Base-by-base conservation (phyloP, 2,888 invertebrate species). In the Trachelus stipa region DNA sequence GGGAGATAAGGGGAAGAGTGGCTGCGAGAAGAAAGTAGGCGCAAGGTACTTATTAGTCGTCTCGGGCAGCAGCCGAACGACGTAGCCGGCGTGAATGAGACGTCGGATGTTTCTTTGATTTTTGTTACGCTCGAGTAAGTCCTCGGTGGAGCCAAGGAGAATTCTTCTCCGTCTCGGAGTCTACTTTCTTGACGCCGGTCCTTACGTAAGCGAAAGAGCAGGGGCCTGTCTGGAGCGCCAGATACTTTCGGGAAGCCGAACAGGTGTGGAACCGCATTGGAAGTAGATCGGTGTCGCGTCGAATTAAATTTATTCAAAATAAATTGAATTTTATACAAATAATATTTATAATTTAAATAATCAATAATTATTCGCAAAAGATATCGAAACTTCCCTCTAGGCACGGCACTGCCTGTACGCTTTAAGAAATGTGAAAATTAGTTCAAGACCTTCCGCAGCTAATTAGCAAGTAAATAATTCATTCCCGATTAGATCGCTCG, bases 401-500 rank as follows among this genome's bases (percentile, higher is more conserved):
- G 40, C 40, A 40, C 40, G 12, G 3, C 12, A 37, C 37, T 40
- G 40, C 1, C 40, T 2, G 4, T 40, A 40, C 35, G 12, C 40
- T 40, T 6, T 15, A 6, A 40, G 40, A 40, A 15, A 15, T 40
- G 40, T 40, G 40, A 40, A 40, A 40, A 40, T 40, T 40, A 40
- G 15, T 40, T 15, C 40, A 15, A 15, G 40, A 40, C 40, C 40
- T 40, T 40, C 40, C 40, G 6, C 15, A 40, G 75, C 84, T 83
- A 87, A 88, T 87, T 87, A 87, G 84, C 83, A 85, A 77, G 87
- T 88, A 84, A 84, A 85, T 84, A 83, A 85, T 85, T 85, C 84
- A 84, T 12, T 84, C 78, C 83, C 30, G 81, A 79, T 82, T 81
- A 81, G 81, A 81, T 78, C 80, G 40, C 74, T 76, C 78, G 77